Conservation (phyloP, 2,888 invertebrate species). For the Cosmopolites sordidus region DNA sequence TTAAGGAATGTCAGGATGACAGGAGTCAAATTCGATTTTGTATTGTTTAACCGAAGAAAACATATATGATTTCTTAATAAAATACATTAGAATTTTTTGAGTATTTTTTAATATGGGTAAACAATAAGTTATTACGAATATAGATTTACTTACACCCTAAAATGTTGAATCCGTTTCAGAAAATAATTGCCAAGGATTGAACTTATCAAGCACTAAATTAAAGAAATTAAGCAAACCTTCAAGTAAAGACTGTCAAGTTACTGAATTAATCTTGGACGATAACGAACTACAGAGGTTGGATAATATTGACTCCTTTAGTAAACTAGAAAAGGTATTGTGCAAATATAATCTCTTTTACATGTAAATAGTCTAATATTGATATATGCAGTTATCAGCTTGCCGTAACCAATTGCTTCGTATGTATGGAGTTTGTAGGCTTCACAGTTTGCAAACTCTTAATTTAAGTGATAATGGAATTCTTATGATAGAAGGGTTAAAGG, state of each 20-base stretch:
- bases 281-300: constrained; percentile 85
- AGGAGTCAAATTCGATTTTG: too few species aligned
- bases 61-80: not conserved
- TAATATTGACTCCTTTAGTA: constrained; percentile 76
- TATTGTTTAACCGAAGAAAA: too few species aligned
- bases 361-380: not conserved
- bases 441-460: constrained; percentile 74
- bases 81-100: not conserved
- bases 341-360: not conserved
- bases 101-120: constrained; percentile 5
- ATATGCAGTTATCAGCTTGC: constrained; percentile 74
- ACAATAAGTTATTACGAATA: too few species aligned
- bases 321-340: constrained; percentile 65
- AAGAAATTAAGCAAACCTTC: constrained; percentile 77
- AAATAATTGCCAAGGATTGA: constrained; percentile 47
- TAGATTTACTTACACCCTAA: not conserved
- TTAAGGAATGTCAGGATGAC: too few species aligned
- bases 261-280: constrained; percentile 73
- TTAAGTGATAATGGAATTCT: constrained; percentile 84
- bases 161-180: constrained; percentile 4
- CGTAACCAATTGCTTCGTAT: constrained; percentile 83
- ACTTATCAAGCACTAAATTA: constrained; percentile 73
- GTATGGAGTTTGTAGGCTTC: constrained; percentile 79
- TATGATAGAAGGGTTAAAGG: constrained; percentile 85
- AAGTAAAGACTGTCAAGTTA: constrained; percentile 62